phyloP scores from a whole-genome alignment of 2,113 vertebrate species.

The Melanostigma gelatinosum region DNA sequence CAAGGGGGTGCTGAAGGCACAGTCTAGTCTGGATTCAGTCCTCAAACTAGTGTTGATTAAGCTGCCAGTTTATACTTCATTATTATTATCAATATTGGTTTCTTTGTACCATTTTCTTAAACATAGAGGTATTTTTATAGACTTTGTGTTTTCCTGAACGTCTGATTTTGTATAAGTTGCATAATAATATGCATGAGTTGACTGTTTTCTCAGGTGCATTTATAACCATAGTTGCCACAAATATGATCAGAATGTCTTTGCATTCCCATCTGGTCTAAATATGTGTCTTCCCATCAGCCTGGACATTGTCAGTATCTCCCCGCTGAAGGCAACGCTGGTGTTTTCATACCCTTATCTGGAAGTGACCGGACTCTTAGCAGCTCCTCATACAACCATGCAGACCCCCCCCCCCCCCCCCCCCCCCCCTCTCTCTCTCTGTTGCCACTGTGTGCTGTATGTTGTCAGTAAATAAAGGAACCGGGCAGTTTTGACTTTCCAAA shows the following conservation, averaged over 20 bases:
- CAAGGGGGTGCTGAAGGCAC: constrained; percentile 70
- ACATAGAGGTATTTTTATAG: neutral
- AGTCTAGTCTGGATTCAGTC: constrained; percentile 9
- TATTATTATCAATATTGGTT: neutral
- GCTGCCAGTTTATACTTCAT: neutral
- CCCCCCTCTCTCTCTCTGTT: constrained; percentile 45
- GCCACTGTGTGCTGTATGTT: constrained; percentile 64
- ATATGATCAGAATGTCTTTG: constrained; percentile 45
- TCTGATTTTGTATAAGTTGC: neutral
- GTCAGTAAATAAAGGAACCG: constrained; percentile 75
- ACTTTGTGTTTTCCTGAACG: neutral
- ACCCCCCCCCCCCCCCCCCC: neutral
- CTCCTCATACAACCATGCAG: constrained; percentile 60
- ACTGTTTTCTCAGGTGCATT: neutral
- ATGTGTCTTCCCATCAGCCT: constrained; percentile 52
- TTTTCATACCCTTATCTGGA: constrained; percentile 81
- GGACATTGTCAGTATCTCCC: constrained; percentile 69
- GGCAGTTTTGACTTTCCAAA: constrained; percentile 44
- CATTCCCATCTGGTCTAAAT: constrained; percentile 48
- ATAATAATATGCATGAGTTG: neutral
- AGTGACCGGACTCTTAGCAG: constrained; percentile 64
- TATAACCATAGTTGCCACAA: constrained; percentile 8
- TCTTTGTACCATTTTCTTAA: neutral
- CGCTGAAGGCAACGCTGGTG: constrained; percentile 41
- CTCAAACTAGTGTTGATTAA: neutral